A percentile compares a stretch with the other conserved stretches of the same genome.
Evolutionary conservation across 1,140 invertebrate species (phyloP).

Genomic region (Delia radicum): DNA sequence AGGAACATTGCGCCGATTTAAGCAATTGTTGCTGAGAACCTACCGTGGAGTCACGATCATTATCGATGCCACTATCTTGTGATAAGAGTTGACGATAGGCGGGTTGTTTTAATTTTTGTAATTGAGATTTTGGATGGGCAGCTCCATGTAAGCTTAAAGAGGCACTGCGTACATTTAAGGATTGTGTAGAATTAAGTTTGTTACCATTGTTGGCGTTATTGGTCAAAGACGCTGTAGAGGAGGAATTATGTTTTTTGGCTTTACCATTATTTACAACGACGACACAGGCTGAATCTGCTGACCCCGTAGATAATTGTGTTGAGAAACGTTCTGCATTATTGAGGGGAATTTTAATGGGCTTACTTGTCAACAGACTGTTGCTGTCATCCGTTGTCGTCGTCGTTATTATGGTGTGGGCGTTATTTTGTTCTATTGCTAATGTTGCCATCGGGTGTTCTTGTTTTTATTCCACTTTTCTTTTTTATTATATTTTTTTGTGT

Average conservation of each 20-base stretch:
- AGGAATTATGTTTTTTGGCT: no score
- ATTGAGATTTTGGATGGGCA: conserved; percentile 40
- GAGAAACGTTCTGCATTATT: conserved; percentile 41
- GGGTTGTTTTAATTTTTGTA: conserved; percentile 33
- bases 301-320: conserved; percentile 50
- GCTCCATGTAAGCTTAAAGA: conserved; percentile 44
- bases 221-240: neutral
- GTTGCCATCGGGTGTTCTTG: conserved; percentile 29
- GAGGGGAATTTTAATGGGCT: conserved; percentile 48
- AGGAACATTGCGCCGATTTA: conserved; percentile 28
- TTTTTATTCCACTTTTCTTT: neutral
- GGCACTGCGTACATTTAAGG: conserved; percentile 41
- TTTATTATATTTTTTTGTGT: neutral
- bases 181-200: conserved; percentile 4
- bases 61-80: conserved; percentile 49
- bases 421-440: conserved; percentile 24
- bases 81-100: conserved; percentile 37
- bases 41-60: conserved; percentile 21
- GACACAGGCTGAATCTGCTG: conserved; percentile 48
- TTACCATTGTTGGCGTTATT: neutral
- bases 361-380: conserved; percentile 36
- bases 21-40: conserved; percentile 26
- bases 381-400: conserved; percentile 34
- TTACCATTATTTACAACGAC: conserved; percentile 23
- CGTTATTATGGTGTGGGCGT: conserved; percentile 26